Base-by-base conservation (phyloP, 1,140 invertebrate genomes). In the Agrypnia vestita region DNA sequence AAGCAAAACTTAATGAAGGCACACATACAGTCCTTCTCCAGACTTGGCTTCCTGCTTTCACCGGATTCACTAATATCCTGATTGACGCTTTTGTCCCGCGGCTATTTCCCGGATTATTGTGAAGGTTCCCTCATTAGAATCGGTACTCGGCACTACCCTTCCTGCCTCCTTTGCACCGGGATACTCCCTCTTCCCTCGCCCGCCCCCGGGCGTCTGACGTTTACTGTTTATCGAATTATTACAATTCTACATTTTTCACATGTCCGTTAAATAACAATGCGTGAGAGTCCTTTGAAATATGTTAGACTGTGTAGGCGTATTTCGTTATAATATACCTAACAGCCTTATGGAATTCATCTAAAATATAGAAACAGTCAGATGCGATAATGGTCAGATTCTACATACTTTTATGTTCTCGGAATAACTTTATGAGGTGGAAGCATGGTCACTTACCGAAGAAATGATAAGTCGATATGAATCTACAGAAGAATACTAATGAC, bases 1-100 rank as follows among this genome's bases (percentile, higher is more conserved):
- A 69, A 69, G 46, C 43, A 44, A 17, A 47, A 69, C 64, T 35
- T 69, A 69, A 69, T 69, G 64, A 69, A 67, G 62, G 62, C 35
- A 69, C 21, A 47, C 35, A 69, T 35, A 46, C 53, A 6, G 43
- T 35, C 55, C 51, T 59, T 44, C 72, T 47, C 44, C 15, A 17
- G 72, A 75, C 72, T 1, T 35, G 6, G 25, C 25, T 75, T 75
- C 74, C 74, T 76, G 76, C 72, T 21, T 46, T 76, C 80, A 71
- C 74, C 81, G 81, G 75, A 80, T 80, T 62, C 73, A 75, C 59
- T 82, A 82, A 82, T 82, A 82, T 82, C 81, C 81, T 80, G 81
- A 82, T 80, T 82, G 81, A 80, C 81, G 81, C 78, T 76, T 82
- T 80, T 82, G 78, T 80, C 78, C 81, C 51, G 71, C 47, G 81